Conservation (phyloP, 35 echinoderm and acorn worm species). For the Ophiothrix spiculata region DNA sequence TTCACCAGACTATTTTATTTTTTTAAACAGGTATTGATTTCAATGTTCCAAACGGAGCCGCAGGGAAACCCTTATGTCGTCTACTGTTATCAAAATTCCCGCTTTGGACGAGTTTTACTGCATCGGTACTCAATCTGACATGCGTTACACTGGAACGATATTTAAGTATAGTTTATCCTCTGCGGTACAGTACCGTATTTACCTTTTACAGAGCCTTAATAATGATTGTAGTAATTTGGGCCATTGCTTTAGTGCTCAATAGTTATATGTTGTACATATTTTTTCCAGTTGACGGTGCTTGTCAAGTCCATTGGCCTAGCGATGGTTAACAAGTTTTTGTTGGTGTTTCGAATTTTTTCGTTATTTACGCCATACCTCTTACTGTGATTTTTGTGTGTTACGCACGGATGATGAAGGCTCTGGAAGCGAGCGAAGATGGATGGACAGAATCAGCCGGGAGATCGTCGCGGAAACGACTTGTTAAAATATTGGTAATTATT, state of each 20-base stretch:
- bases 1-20: too few species aligned
- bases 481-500: slow-evolving; percentile 63
- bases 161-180: slow-evolving; percentile 69
- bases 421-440: slow-evolving; percentile 10
- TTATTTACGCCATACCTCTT: slow-evolving; percentile 78
- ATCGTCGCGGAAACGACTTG: slow-evolving; percentile 41
- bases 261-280: slow-evolving; percentile 83
- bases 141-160: slow-evolving; percentile 86
- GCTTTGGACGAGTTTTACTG: slow-evolving; percentile 76
- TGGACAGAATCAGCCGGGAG: not conserved
- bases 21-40: slow-evolving; percentile 63
- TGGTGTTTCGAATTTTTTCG: slow-evolving; percentile 62
- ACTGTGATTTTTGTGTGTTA: slow-evolving; percentile 74
- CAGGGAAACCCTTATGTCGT: slow-evolving; percentile 71
- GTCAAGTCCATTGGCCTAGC: slow-evolving; percentile 58
- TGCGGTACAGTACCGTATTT: slow-evolving; percentile 63
- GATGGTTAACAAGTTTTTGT: slow-evolving; percentile 40
- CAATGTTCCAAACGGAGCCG: slow-evolving; percentile 48
- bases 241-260: slow-evolving; percentile 59
- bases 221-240: slow-evolving; percentile 72
- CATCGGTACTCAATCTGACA: slow-evolving; percentile 72
- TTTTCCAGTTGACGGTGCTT: slow-evolving; percentile 45
- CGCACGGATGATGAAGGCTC: slow-evolving; percentile 61
- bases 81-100: slow-evolving; percentile 81
- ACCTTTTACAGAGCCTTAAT: slow-evolving; percentile 46